Percentiles rank a stretch among this genome's conserved stretches.
Conservation (phyloP, 2,113 vertebrate species). For the Oxyura jamaicensis region DNA sequence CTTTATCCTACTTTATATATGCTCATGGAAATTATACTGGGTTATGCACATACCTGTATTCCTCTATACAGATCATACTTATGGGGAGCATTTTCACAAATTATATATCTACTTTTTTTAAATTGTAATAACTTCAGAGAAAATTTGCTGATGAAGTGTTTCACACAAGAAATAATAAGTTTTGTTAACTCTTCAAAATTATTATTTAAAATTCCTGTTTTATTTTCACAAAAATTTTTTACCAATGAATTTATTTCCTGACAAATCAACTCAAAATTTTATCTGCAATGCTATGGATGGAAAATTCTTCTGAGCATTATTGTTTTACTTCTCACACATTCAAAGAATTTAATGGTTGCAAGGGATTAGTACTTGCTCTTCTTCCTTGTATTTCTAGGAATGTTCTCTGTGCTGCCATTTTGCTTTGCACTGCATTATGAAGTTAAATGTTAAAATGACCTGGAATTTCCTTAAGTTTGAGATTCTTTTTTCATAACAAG, state of each 20-base stretch:
- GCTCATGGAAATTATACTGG: fast-evolving
- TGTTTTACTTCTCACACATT: neutral
- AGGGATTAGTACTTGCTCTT: neutral
- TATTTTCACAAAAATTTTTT: neutral
- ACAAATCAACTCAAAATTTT: neutral
- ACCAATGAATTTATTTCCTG: neutral
- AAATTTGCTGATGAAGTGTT: neutral
- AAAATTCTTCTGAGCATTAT: neutral
- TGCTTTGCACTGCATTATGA: neutral
- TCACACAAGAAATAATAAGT: neutral
- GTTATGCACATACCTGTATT: neutral
- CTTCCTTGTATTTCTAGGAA: neutral
- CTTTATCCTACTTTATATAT: neutral
- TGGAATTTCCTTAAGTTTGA: neutral
- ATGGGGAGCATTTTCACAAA: neutral
- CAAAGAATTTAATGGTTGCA: neutral
- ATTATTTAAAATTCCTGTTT: neutral
- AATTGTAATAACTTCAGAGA: neutral
- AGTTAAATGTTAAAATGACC: neutral
- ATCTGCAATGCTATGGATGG: neutral
- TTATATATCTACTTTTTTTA: neutral
- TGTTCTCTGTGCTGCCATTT: neutral
- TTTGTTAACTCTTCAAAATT: neutral
- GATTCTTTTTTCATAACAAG: neutral
- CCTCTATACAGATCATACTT: neutral